Conservation (phyloP, 2,113 vertebrate species). For the Corythornis cristatus region DNA sequence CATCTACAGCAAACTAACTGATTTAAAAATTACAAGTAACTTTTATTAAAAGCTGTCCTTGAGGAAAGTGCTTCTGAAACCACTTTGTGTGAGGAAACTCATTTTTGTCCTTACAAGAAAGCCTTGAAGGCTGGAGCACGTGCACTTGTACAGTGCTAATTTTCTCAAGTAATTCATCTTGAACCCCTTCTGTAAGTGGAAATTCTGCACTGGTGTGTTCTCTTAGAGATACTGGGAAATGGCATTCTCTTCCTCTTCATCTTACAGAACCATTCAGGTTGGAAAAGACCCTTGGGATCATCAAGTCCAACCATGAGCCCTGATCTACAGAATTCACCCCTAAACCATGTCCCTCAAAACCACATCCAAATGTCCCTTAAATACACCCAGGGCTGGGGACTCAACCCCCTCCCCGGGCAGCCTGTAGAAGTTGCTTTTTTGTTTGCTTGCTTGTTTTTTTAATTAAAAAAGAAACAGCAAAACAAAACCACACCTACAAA, state of each 20-base stretch:
- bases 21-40: background rate
- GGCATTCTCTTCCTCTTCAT: background rate
- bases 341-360: too few relatives aligned
- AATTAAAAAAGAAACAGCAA: background rate
- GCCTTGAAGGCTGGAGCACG: background rate
- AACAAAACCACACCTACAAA: background rate
- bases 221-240: background rate
- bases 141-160: background rate
- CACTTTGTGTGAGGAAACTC: background rate
- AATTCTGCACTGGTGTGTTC: background rate
- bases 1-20: background rate
- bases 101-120: background rate
- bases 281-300: too few relatives aligned
- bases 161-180: background rate
- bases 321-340: too few relatives aligned
- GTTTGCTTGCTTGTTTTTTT: background rate
- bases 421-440: too few relatives aligned
- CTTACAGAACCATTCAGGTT: too few relatives aligned
- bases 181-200: background rate
- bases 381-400: too few relatives aligned
- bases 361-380: too few relatives aligned
- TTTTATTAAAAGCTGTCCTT: background rate
- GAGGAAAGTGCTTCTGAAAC: background rate
- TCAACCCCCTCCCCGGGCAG: too few relatives aligned
- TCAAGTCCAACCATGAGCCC: too few relatives aligned